Evolutionary conservation across 2,113 vertebrate genomes (phyloP).

Genomic region (Nannospalax galili): DNA sequence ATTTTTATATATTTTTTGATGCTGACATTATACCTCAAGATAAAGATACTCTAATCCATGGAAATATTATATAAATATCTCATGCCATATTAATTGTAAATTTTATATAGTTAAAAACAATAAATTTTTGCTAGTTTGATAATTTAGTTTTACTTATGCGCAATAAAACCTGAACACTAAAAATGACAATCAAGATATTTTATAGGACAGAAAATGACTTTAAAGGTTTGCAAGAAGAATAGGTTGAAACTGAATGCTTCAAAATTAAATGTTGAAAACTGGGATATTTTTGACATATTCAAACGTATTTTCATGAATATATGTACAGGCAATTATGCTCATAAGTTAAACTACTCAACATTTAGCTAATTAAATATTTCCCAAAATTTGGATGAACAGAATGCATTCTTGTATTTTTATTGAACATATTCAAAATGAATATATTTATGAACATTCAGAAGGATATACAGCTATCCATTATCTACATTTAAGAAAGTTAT

Average conservation of each 20-base stretch:
- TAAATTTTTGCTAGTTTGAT: neutral
- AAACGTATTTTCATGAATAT: neutral
- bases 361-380: conserved; percentile 2
- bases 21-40: neutral
- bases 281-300: conserved; percentile 17
- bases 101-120: neutral
- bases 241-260: conserved; percentile 19
- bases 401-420: neutral
- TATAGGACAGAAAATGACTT: conserved; percentile 6
- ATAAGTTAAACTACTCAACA: neutral
- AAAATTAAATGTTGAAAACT: conserved; percentile 35
- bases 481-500: neutral
- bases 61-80: neutral
- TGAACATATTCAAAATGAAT: neutral
- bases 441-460: neutral
- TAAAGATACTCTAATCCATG: neutral
- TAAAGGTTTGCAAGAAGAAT: conserved; percentile 5
- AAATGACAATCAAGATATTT: neutral
- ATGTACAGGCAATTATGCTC: neutral
- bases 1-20: neutral
- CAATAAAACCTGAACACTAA: neutral
- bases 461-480: neutral
- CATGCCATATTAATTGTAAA: neutral
- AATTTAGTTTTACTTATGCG: conserved; percentile 9
- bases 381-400: neutral